Conservation (phyloP, 2,888 invertebrate species). For the Callinectes sapidus region DNA sequence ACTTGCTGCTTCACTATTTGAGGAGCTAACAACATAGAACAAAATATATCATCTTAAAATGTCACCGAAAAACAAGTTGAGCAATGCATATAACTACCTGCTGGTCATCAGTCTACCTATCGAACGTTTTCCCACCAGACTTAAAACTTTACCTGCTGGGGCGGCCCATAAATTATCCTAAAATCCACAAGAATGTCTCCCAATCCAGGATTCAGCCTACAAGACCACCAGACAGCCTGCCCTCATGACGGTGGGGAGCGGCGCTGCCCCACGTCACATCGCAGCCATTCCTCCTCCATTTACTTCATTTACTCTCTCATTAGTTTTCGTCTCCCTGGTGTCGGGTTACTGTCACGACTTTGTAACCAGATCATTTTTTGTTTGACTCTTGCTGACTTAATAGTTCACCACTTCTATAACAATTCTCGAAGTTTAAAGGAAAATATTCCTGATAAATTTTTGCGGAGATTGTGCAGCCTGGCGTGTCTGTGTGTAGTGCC, state of each 20-base stretch:
- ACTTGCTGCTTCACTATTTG: background rate
- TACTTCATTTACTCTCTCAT: background rate
- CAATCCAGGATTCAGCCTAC: background rate
- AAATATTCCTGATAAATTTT: background rate
- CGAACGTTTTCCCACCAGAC: constrained; percentile 13
- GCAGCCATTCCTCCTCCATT: background rate
- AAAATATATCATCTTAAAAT: background rate
- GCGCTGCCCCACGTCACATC: background rate
- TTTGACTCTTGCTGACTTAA: background rate
- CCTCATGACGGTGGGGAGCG: background rate
- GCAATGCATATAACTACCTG: background rate
- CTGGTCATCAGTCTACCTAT: background rate
- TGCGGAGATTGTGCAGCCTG: background rate
- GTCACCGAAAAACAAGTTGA: background rate
- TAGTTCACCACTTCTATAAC: background rate
- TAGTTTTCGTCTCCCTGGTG: background rate
- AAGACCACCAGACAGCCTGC: background rate
- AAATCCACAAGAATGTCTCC: constrained; percentile 24
- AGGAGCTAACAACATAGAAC: no score
- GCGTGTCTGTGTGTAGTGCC: background rate
- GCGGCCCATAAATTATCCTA: constrained; percentile 31
- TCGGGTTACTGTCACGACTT: background rate
- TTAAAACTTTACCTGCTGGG: background rate
- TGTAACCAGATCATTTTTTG: background rate
- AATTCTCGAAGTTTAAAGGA: background rate